Evolutionary conservation across 1,140 invertebrate genomes (phyloP), one percentile per base, ranked within the genome.

Genomic region (Conus betulinus): DNA sequence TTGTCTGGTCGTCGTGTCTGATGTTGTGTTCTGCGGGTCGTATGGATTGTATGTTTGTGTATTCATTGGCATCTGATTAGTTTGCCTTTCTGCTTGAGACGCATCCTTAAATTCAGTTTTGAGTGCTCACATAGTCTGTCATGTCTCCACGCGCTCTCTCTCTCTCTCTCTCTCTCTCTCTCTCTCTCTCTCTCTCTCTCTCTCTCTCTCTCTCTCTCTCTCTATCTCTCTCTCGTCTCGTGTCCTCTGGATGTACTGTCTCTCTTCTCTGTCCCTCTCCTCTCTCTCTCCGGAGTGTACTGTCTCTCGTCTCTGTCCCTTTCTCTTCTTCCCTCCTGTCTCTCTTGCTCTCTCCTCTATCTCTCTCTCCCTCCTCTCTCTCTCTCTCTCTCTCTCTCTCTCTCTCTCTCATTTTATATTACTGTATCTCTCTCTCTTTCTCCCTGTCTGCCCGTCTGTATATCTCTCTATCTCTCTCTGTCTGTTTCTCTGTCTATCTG

Each of bases 111-210:
- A 39, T 39, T 39, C 39, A 39, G 3, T 39, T 39, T 39, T 39
- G 39, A 39, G 39, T 39, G 39, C 39, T 3, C 39, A 39, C 39
- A 39, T 39, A 39, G 39, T 39, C 39, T 39, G 39, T 39, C 39
- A 39, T 39, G 39, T 39, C 39, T 3, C 3, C 39, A 39, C 39
- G 39, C 39, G 0, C 11, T 3, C 78, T 79, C 78, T 79, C 78
- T 79, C 78, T 79, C 78, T 79, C 78, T 79, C 78, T 79, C 78
- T 79, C 78, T 79, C 78, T 79, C 78, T 79, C 78, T 79, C 78
- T 79, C 78, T 79, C 78, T 79, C 78, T 79, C 78, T 79, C 78
- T 79, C 78, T 79, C 78, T 79, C 78, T 79, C 78, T 79, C 78
- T 79, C 78, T 79, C 78, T 79, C 76, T 13, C 76, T 78, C 71